phyloP scores from a whole-genome alignment of 1,140 invertebrate genomes.

The Rhyzopertha dominica region DNA sequence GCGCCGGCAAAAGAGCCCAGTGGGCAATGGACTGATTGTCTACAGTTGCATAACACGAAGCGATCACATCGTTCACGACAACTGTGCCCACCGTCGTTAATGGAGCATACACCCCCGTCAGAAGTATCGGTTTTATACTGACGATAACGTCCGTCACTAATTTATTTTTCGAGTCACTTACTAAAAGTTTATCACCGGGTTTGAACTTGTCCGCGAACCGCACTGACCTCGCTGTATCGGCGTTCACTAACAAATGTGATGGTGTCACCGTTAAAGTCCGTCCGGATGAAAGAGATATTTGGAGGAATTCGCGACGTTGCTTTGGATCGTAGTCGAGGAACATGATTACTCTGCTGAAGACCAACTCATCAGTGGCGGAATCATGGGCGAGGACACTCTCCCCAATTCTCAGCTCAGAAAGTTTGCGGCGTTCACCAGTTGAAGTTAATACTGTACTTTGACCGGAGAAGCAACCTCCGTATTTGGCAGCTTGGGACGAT shows the following conservation, averaged over 20 bases:
- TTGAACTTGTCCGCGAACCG: constrained; percentile 57
- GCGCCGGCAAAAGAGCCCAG: constrained; percentile 71
- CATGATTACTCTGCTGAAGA: constrained; percentile 81
- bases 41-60: constrained; percentile 92
- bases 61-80: constrained; percentile 83
- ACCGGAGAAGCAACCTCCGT: constrained; percentile 76
- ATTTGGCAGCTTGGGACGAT: constrained; percentile 78
- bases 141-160: constrained; percentile 60
- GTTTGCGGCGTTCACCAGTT: constrained; percentile 51
- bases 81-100: constrained; percentile 82
- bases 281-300: constrained; percentile 65
- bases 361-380: constrained; percentile 54
- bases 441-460: constrained; percentile 58
- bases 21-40: constrained; percentile 82
- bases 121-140: constrained; percentile 51
- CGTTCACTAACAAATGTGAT: constrained; percentile 67
- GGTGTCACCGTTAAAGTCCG: constrained; percentile 73
- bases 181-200: constrained; percentile 49
- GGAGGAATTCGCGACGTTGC: constrained; percentile 64
- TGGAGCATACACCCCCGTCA: constrained; percentile 81
- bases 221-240: constrained; percentile 40
- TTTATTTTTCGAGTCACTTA: constrained; percentile 46
- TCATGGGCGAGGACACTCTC: constrained; percentile 77
- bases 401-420: constrained; percentile 69
- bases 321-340: constrained; percentile 78